Percentiles rank a stretch among this genome's conserved stretches.
These are phyloP conservation scores for Colletes latitarsis DNA, from an alignment of 1,140 invertebrate genomes.

Conservation along the genomic window DNA sequence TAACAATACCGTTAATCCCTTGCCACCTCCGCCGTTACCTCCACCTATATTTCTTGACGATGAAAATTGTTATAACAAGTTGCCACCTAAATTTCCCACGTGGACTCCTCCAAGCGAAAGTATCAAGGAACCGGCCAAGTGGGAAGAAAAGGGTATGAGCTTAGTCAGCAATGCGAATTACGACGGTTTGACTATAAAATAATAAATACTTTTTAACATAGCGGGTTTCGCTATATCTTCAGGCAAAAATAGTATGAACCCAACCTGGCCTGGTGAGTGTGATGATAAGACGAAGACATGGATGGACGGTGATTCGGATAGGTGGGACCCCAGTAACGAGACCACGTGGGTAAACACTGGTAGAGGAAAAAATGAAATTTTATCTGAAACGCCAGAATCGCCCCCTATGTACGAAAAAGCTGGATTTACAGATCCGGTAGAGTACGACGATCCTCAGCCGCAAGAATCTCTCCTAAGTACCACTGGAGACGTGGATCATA, in stretches of 20 bases:
- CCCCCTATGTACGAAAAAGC: conserved; percentile 85
- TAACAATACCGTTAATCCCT: conserved; percentile 72
- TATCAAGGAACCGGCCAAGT: conserved; percentile 71
- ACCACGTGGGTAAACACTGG: conserved; percentile 69
- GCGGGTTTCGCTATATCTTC: conserved; percentile 49
- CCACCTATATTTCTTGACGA: conserved; percentile 81
- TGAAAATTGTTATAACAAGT: conserved; percentile 79
- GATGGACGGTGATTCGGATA: conserved; percentile 72
- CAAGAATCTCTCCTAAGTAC: conserved; percentile 77
- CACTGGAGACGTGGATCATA: conserved; percentile 84
- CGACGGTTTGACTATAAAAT: neutral
- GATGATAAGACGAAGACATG: conserved; percentile 73
- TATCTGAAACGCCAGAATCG: conserved; percentile 84
- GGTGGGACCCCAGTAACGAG: conserved; percentile 74
- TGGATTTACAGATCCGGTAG: conserved; percentile 80
- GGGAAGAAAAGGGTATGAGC: conserved; percentile 75
- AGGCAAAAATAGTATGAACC: conserved; percentile 76
- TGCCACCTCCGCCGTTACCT: conserved; percentile 83
- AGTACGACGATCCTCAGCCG: conserved; percentile 82
- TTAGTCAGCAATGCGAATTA: conserved; percentile 11
- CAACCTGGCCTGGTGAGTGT: conserved; percentile 71
- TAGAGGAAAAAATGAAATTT: conserved; percentile 67
- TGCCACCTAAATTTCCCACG: conserved; percentile 81
- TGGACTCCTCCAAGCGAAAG: conserved; percentile 77
- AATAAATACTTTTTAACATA: conserved; percentile 29